phyloP scores from a whole-genome alignment of 30 jellyfish, hydroid and myxozoan species.

The Cassiopea xamachana region DNA sequence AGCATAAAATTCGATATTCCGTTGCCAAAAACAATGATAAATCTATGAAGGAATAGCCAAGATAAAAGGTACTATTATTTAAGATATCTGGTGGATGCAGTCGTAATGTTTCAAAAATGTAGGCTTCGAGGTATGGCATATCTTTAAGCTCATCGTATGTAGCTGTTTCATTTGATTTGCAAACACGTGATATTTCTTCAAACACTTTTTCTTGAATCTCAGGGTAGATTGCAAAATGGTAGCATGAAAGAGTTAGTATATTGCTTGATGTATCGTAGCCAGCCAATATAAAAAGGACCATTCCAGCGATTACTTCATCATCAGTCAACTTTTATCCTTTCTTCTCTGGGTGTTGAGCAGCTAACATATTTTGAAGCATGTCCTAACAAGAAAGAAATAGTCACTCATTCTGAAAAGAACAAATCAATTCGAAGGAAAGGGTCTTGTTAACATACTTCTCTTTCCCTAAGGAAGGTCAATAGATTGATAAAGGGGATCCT shows the following conservation, averaged over 20 bases:
- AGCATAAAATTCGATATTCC: too few species aligned
- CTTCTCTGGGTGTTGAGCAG: slow-evolving; percentile 66
- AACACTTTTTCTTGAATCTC: slow-evolving; percentile 70
- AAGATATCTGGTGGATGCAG: slow-evolving; percentile 67
- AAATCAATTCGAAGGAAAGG: background rate
- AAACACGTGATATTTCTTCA: slow-evolving; percentile 44
- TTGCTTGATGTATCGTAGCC: slow-evolving; percentile 77
- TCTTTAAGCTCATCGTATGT: slow-evolving; percentile 59
- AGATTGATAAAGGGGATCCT: background rate
- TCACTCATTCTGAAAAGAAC: background rate
- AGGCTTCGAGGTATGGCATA: slow-evolving; percentile 75
- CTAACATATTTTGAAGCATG: slow-evolving; percentile 67
- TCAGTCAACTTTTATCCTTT: slow-evolving; percentile 72
- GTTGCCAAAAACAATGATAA: too few species aligned
- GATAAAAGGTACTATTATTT: background rate
- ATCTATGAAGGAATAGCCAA: too few species aligned
- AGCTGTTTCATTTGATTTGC: slow-evolving; percentile 33
- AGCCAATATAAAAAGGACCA: slow-evolving; percentile 63
- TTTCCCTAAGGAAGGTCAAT: background rate
- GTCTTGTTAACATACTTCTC: background rate
- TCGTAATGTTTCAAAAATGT: slow-evolving; percentile 69
- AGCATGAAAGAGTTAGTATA: slow-evolving; percentile 38
- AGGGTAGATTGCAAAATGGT: slow-evolving; percentile 60
- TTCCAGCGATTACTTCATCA: slow-evolving; percentile 60
- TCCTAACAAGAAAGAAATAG: slow-evolving; percentile 29